A percentile compares a stretch with the other conserved stretches of the same genome.
phyloP scores from a whole-genome alignment of 2,797 vertebrate genomes.

The Xiphorhynchus erythropygius region DNA sequence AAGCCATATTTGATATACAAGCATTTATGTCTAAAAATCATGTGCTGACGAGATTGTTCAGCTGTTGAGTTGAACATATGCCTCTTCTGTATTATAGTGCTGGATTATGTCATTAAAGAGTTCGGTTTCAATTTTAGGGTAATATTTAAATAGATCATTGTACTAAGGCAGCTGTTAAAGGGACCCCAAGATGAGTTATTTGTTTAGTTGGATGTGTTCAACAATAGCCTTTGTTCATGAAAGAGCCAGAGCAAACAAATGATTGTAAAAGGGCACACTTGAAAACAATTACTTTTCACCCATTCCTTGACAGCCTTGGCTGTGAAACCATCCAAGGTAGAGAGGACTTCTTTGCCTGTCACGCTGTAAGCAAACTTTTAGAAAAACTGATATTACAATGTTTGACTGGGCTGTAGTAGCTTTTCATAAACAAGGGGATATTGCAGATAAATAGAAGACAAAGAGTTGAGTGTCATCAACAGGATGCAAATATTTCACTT shows the following conservation, averaged over 20 bases:
- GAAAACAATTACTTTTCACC: slow-evolving; percentile 87
- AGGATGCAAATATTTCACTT: background rate
- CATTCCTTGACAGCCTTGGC: slow-evolving; percentile 82
- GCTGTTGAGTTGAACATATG: slow-evolving; percentile 77
- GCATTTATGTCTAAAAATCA: slow-evolving; percentile 74
- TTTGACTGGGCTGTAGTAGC: slow-evolving; percentile 13
- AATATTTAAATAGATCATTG: slow-evolving; percentile 83
- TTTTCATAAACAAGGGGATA: slow-evolving; percentile 23
- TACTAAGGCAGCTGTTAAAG: slow-evolving; percentile 85
- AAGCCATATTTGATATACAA: slow-evolving; percentile 45
- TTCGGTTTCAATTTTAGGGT: slow-evolving; percentile 83
- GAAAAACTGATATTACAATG: slow-evolving; percentile 29
- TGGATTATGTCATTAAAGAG: slow-evolving; percentile 83
- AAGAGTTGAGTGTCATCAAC: slow-evolving; percentile 47
- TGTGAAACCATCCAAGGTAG: slow-evolving; percentile 82
- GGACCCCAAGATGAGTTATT: slow-evolving; percentile 84
- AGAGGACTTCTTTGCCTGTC: slow-evolving; percentile 55
- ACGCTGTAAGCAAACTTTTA: slow-evolving; percentile 60
- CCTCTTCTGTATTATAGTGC: slow-evolving; percentile 68
- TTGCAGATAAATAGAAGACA: slow-evolving; percentile 13
- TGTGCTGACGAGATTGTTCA: slow-evolving; percentile 72
- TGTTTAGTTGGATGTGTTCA: slow-evolving; percentile 85
- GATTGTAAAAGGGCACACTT: slow-evolving; percentile 86
- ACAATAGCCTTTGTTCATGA: slow-evolving; percentile 85
- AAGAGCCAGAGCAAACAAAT: slow-evolving; percentile 88